Base-by-base conservation (phyloP, 2,888 invertebrate genomes). In the Acronicta aceris region DNA sequence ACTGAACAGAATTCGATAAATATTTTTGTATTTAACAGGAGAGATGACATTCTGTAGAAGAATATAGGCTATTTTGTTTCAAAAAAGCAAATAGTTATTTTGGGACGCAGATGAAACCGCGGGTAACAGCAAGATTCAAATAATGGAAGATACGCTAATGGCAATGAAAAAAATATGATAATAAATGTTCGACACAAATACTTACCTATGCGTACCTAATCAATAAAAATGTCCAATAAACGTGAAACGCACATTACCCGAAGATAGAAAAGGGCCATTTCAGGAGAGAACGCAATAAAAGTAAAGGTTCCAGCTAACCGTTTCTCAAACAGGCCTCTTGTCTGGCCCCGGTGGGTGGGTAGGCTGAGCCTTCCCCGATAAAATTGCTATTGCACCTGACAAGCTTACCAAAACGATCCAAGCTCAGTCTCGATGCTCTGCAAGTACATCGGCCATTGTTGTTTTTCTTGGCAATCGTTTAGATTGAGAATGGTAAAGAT, bases 351-450 rank as follows among this genome's bases (percentile, higher is more conserved):
- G 76, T 71, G 71, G 60, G 68, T 59, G 65, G 62, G 68, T 71
- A 79, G 81, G 81, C 75, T 75, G 72, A 64, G 75, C 78, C 74
- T 78, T 79, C 62, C 60, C 74, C 78, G 79, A 78, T 66, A 75
- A 83, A 89, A 91, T 90, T 86, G 87, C 83, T 77, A 81, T 82
- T 87, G 87, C 89, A 91, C 90, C 91, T 91, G 92, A 89, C 88
- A 71, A 65, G 78, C 71, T 48, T 78, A 78, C 76, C 59, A 73
- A 80, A 89, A 83, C 81, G 86, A 84, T 83, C 73, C 59, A 56
- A 71, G 63, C 68, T 41, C 57, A 66, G 65, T 51, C 69, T 59
- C 67, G 50, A 61, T 76, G 50, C 61, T 58, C 40, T 62, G 42
- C 59, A 50, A 67, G 53, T 61, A 68, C 64, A 71, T 65, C 40